Percentiles rank a stretch among this genome's conserved stretches.
These are phyloP conservation scores for Dendrolimus kikuchii DNA, from an alignment of 1,140 invertebrate genomes.

Conservation along the genomic window DNA sequence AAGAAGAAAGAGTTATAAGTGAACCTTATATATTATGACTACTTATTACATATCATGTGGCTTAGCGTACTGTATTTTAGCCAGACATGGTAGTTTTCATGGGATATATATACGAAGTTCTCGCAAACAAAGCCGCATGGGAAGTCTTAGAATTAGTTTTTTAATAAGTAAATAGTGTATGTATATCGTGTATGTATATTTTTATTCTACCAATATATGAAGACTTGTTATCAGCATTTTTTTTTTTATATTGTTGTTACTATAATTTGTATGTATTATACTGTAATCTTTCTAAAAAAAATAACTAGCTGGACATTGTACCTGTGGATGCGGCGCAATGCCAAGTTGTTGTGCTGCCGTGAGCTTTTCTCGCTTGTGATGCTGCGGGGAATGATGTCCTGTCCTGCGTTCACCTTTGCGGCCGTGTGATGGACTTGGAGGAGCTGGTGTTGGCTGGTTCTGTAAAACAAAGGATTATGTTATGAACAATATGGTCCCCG, in stretches of 20 bases:
- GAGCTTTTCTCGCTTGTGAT: slow-evolving; percentile 63
- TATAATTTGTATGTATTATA: too few relatives aligned
- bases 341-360: slow-evolving; percentile 65
- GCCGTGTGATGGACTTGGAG: slow-evolving; percentile 63
- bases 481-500: too few relatives aligned
- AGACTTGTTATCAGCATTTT: neutral
- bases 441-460: slow-evolving; percentile 57
- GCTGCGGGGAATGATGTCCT: slow-evolving; percentile 55
- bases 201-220: neutral
- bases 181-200: neutral
- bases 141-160: neutral
- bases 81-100: too few relatives aligned
- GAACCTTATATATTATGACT: too few relatives aligned
- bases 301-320: slow-evolving; percentile 10
- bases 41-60: too few relatives aligned
- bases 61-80: too few relatives aligned
- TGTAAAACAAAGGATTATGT: slow-evolving; percentile 16
- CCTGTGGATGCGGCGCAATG: slow-evolving; percentile 64
- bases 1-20: too few relatives aligned
- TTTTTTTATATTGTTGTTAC: too few relatives aligned
- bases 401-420: slow-evolving; percentile 54
- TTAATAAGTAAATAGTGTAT: neutral
- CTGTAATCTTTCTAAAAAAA: neutral
- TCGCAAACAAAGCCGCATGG: too few relatives aligned
- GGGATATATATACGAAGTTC: too few relatives aligned